Percentiles rank a stretch among this genome's conserved stretches.
These are phyloP conservation scores for Theristicus caerulescens DNA, from an alignment of 2,113 vertebrate genomes.

Conservation along the genomic window DNA sequence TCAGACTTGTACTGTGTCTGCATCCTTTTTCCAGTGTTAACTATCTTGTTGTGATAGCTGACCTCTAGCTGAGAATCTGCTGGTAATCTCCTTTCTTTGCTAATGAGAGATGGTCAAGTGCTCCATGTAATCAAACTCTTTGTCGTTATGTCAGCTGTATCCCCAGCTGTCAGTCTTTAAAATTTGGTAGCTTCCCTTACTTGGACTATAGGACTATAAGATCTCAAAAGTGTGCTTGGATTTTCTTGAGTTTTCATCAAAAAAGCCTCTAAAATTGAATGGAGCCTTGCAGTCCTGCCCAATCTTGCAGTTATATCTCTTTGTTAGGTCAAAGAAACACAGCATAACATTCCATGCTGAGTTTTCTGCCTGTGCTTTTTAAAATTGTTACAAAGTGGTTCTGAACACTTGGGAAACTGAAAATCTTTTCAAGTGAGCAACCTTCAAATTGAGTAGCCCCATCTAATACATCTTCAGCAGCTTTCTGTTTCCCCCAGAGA, in stretches of 20 bases:
- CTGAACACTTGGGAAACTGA: neutral
- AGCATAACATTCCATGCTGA: fast-evolving
- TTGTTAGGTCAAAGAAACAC: neutral
- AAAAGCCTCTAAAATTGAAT: neutral
- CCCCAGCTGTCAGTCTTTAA: neutral
- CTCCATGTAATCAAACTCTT: neutral
- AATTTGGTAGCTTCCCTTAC: neutral
- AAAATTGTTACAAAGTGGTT: neutral
- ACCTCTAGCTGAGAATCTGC: neutral
- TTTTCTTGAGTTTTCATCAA: neutral
- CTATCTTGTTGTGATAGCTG: neutral
- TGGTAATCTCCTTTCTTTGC: neutral
- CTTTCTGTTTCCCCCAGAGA: neutral
- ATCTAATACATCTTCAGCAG: neutral
- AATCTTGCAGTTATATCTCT: fast-evolving
- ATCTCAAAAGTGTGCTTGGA: neutral
- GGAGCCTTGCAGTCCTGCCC: neutral
- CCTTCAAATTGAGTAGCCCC: neutral
- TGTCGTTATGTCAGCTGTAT: neutral
- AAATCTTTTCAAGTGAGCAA: neutral
- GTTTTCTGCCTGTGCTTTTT: neutral
- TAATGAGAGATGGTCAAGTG: neutral
- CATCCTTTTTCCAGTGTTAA: neutral
- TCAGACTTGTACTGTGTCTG: neutral
- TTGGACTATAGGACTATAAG: neutral